phyloP scores from a whole-genome alignment of 2,113 vertebrate species.

The Hypocryptadius cinnamomeus region DNA sequence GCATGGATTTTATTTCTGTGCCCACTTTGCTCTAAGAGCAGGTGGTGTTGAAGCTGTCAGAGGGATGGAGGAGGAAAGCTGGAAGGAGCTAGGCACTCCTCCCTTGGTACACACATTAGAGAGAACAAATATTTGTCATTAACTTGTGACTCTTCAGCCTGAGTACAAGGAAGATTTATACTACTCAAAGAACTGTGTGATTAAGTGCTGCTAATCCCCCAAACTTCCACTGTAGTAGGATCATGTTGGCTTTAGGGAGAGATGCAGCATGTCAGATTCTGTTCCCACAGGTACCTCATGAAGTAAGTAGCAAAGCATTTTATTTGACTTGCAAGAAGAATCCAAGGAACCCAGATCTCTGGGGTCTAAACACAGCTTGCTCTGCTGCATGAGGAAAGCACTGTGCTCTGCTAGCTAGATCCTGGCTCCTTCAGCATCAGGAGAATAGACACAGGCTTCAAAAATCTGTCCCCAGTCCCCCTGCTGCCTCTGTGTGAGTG shows the following conservation, averaged over 20 bases:
- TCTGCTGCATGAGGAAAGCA: background rate
- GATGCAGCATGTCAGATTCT: background rate
- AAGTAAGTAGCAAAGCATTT: background rate
- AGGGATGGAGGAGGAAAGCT: slow-evolving; percentile 8
- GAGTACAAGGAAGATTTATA: background rate
- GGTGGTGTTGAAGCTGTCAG: background rate
- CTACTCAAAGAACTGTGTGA: background rate
- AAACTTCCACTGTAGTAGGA: background rate
- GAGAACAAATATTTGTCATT: slow-evolving; percentile 49
- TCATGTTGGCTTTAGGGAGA: background rate
- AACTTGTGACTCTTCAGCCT: slow-evolving; percentile 16
- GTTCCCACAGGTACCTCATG: background rate
- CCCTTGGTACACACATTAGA: background rate
- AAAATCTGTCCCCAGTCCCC: background rate
- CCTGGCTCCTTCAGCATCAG: background rate
- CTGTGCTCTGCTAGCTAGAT: background rate
- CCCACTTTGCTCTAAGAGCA: background rate
- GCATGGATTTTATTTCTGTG: background rate
- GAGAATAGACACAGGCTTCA: background rate
- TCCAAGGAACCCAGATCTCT: background rate
- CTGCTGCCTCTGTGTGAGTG: background rate
- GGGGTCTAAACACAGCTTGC: background rate
- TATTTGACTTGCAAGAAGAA: background rate
- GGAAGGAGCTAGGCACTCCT: background rate
- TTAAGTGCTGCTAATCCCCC: background rate